These are phyloP conservation scores for Meganola albula DNA, from an alignment of 2,888 invertebrate genomes.

Conservation along the genomic window DNA sequence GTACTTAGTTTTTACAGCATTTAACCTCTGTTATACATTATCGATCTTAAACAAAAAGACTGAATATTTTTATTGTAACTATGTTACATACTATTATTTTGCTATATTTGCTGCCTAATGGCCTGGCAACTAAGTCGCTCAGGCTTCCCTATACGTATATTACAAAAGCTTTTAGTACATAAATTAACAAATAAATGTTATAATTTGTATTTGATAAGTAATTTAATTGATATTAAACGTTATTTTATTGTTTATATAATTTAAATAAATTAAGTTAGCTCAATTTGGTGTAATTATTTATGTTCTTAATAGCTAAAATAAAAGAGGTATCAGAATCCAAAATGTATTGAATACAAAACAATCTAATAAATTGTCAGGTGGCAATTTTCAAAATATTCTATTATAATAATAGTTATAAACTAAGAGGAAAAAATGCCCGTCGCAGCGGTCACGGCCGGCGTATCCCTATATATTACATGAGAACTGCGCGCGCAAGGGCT, in stretches of 20 bases:
- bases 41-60: constrained; percentile 17
- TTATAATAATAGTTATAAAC: constrained; percentile 58
- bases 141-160: no score
- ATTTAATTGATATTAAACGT: not conserved
- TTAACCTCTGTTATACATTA: no score
- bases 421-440: constrained; percentile 36
- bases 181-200: no score
- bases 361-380: constrained; percentile 70
- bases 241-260: not conserved
- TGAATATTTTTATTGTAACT: constrained; percentile 10
- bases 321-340: constrained; percentile 60
- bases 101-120: no score
- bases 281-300: not conserved
- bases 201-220: no score
- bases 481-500: constrained; percentile 30
- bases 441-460: constrained; percentile 20
- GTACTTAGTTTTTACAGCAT: no score
- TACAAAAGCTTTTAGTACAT: no score
- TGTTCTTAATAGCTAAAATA: constrained; percentile 18
- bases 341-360: constrained; percentile 76
- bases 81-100: no score
- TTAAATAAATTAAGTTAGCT: not conserved
- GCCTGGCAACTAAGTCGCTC: no score
- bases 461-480: constrained; percentile 35
- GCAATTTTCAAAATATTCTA: constrained; percentile 70